Percentiles rank a stretch among this genome's conserved stretches.
Evolutionary conservation across 2,113 vertebrate species (phyloP).

Genomic region (Isurus oxyrinchus): DNA sequence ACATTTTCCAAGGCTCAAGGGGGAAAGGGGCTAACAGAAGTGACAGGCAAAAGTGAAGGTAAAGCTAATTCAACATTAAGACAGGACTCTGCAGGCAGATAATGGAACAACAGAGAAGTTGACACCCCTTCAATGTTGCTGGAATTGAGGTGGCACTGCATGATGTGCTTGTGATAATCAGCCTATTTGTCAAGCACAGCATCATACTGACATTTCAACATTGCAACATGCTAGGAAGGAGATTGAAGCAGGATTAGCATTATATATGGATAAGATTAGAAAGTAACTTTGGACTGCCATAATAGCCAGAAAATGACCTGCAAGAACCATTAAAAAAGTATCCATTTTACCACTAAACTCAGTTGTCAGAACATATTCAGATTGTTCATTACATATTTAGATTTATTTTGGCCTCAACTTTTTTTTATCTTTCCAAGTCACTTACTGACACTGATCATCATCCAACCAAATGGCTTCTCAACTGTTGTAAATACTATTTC

Average conservation of each 20-base stretch:
- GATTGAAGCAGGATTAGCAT: neutral
- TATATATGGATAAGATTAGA: neutral
- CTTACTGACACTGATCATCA: neutral
- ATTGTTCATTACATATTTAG: neutral
- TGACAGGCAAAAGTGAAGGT: no score
- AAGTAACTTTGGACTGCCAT: neutral
- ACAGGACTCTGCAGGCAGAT: no score
- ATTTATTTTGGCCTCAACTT: neutral
- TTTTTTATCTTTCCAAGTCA: neutral
- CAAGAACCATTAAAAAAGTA: neutral
- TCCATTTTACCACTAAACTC: neutral
- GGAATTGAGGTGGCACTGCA: no score
- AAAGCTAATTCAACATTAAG: no score
- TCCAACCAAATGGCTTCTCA: neutral
- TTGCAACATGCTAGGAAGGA: neutral
- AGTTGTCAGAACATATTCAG: neutral
- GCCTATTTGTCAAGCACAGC: no score
- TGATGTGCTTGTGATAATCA: no score
- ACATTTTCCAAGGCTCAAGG: no score
- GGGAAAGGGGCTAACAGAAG: no score
- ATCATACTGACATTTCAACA: neutral
- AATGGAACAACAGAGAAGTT: no score
- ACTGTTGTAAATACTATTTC: neutral
- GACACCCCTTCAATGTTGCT: no score
- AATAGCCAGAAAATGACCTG: neutral